These are phyloP conservation scores for Argyrosomus japonicus DNA, from an alignment of 2,113 vertebrate genomes.

Conservation along the genomic window DNA sequence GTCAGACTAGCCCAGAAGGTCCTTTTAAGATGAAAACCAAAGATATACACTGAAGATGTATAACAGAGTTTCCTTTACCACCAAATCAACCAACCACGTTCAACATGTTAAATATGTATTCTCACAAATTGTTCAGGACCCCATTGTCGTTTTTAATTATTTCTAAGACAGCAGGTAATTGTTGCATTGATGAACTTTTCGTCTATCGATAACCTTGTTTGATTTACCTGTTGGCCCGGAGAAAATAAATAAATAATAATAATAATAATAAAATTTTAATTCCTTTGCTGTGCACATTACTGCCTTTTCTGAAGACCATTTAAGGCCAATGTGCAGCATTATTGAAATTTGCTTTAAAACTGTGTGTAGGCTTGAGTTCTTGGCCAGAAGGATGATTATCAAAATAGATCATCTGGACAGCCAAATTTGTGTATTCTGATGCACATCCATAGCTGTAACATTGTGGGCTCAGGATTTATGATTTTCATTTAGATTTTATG, in stretches of 20 bases:
- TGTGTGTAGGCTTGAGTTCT: background rate
- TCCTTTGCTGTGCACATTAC: background rate
- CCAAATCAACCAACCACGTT: background rate
- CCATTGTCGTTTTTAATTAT: background rate
- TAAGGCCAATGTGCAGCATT: background rate
- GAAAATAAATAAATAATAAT: too few relatives aligned
- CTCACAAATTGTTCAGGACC: background rate
- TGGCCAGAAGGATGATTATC: background rate
- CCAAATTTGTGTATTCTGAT: background rate
- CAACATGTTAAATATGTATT: background rate
- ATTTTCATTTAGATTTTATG: slow-evolving; percentile 14
- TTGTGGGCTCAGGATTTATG: background rate
- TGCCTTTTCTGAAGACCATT: background rate
- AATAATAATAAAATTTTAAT: background rate
- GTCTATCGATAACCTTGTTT: background rate
- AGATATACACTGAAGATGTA: background rate
- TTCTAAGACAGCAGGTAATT: background rate
- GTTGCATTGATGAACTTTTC: background rate
- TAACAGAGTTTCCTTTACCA: background rate
- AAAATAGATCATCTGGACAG: background rate
- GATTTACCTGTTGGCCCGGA: background rate
- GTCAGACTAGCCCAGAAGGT: too few relatives aligned
- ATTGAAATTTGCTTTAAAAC: background rate
- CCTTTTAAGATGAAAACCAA: background rate
- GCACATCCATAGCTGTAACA: background rate